A percentile compares a stretch with the other conserved stretches of the same genome.
Evolutionary conservation across 2,888 invertebrate genomes (phyloP).

Genomic region (Torymus aiolomorphi): DNA sequence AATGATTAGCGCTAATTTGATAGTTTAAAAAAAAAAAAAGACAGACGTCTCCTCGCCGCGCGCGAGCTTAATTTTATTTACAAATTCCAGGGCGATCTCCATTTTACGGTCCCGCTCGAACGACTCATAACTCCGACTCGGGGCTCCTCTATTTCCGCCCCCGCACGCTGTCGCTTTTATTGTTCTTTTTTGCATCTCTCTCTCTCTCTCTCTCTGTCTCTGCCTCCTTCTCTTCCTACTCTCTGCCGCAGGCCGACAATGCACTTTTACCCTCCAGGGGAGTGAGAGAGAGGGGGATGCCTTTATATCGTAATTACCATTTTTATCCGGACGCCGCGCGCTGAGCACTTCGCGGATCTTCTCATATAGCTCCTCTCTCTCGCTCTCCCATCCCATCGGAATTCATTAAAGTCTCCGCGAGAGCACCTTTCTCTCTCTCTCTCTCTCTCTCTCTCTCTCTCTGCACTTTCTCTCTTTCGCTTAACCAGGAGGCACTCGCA

Average conservation of each 20-base stretch:
- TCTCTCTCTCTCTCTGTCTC: conserved; percentile 13
- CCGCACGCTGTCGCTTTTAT: conserved; percentile 26
- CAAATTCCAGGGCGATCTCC: conserved; percentile 44
- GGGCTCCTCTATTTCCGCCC: conserved; percentile 47
- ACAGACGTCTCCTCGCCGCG: not conserved
- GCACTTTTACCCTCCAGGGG: conserved; percentile 65
- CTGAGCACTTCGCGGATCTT: conserved; percentile 55
- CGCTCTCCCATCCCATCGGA: conserved; percentile 65
- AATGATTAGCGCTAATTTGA: conserved; percentile 19
- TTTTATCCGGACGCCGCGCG: conserved; percentile 67
- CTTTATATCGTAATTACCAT: conserved; percentile 74
- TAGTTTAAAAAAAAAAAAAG: conserved; percentile 19
- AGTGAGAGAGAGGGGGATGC: conserved; percentile 51
- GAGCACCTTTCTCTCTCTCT: not conserved
- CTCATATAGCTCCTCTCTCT: conserved; percentile 29
- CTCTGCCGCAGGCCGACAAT: not conserved
- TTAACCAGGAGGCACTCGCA: conserved; percentile 64
- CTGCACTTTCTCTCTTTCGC: conserved; percentile 47
- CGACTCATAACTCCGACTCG: conserved; percentile 56
- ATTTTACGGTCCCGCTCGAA: conserved; percentile 36
- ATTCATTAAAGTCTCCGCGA: conserved; percentile 71
- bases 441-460: no score
- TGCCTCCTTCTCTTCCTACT: not conserved
- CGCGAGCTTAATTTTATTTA: conserved; percentile 45
- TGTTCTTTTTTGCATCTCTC: conserved; percentile 31